Evolutionary conservation across 1,140 invertebrate species (phyloP).

Genomic region (Tetraneura akinire): DNA sequence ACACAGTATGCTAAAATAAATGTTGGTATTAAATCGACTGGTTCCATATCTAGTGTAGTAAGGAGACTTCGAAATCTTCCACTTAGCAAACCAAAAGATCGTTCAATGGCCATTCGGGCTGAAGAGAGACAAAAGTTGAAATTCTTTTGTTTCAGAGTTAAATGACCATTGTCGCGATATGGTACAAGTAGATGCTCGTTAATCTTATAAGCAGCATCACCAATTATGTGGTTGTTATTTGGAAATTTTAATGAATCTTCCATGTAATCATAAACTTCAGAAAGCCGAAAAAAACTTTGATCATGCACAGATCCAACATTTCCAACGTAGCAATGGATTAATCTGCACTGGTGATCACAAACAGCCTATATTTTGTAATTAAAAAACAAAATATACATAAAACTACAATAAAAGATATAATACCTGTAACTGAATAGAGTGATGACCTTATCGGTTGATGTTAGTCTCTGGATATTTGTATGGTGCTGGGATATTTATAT

Average conservation of each 20-base stretch:
- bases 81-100: not conserved
- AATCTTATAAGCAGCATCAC: not conserved
- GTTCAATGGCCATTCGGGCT: not conserved
- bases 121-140: not conserved
- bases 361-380: no score
- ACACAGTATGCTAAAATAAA: no score
- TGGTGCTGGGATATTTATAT: not conserved
- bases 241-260: not conserved
- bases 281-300: not conserved
- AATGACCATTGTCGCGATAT: not conserved
- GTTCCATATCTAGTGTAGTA: constrained; percentile 16
- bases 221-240: not conserved
- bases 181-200: no score
- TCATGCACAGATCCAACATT: not conserved
- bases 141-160: not conserved
- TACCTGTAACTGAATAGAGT: constrained; percentile 8
- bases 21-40: not conserved
- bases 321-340: not conserved
- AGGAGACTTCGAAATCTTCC: not conserved
- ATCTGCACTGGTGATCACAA: not conserved
- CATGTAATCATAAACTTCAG: not conserved
- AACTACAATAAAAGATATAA: no score
- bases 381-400: no score
- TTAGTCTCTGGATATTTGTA: not conserved
- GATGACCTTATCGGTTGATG: not conserved